Conservation (phyloP, 2,888 invertebrate species). For the Amitus sp. region DNA sequence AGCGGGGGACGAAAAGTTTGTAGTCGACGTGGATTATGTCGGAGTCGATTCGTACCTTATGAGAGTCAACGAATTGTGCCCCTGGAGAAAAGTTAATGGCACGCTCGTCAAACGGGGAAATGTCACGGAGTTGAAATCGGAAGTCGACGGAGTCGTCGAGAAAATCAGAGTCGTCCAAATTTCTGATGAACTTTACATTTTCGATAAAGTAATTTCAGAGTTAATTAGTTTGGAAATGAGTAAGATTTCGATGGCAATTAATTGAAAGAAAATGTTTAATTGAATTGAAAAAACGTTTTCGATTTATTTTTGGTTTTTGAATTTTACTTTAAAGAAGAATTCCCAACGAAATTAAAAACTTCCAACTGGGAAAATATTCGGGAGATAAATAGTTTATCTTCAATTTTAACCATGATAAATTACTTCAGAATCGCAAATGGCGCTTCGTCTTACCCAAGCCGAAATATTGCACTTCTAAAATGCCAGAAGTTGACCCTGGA, state of each 20-base stretch:
- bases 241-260: too few species aligned
- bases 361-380: too few species aligned
- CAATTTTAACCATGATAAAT: too few species aligned
- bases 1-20: slow-evolving; percentile 68
- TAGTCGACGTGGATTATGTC: slow-evolving; percentile 70
- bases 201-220: slow-evolving; percentile 70
- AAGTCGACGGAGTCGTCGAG: slow-evolving; percentile 69
- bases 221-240: too few species aligned
- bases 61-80: slow-evolving; percentile 66
- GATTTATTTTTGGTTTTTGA: too few species aligned
- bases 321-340: too few species aligned
- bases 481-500: slow-evolving; percentile 56
- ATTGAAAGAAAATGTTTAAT: too few species aligned
- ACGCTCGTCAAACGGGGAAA: slow-evolving; percentile 61
- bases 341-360: too few species aligned
- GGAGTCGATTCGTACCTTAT: slow-evolving; percentile 66
- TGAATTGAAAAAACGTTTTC: too few species aligned
- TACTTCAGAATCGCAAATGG: slow-evolving; percentile 78
- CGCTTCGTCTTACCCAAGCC: slow-evolving; percentile 72
- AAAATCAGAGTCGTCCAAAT: slow-evolving; percentile 71
- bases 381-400: too few species aligned
- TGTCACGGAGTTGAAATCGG: slow-evolving; percentile 66
- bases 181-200: slow-evolving; percentile 72
- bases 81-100: slow-evolving; percentile 69
- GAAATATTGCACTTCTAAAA: slow-evolving; percentile 68